Evolutionary conservation across 1,140 invertebrate genomes (phyloP).

Genomic region (Agrypnia vestita): DNA sequence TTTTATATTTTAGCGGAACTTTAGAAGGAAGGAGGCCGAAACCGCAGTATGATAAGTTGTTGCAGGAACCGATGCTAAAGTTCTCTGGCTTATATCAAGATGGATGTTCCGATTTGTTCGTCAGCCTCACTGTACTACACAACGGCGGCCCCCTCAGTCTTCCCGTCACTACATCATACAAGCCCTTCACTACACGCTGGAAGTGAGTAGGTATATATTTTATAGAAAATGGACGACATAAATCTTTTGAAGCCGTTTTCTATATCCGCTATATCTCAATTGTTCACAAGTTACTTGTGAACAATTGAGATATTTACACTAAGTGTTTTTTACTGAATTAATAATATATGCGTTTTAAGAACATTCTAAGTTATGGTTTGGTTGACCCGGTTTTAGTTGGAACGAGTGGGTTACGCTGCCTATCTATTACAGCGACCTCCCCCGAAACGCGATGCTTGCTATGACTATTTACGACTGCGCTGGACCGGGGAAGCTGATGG

Average conservation of each 20-base stretch:
- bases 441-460: conserved; percentile 90
- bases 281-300: too few relatives aligned
- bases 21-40: conserved; percentile 91
- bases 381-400: conserved; percentile 80
- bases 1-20: conserved; percentile 83
- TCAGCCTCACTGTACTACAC: conserved; percentile 90
- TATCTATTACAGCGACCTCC: conserved; percentile 93
- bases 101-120: conserved; percentile 89
- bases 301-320: too few relatives aligned
- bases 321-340: too few relatives aligned
- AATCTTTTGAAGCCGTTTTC: too few relatives aligned
- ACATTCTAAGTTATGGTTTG: too few relatives aligned
- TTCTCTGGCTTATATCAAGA: conserved; percentile 91
- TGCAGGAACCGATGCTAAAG: conserved; percentile 91
- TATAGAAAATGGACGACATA: too few relatives aligned
- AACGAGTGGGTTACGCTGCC: conserved; percentile 98
- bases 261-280: too few relatives aligned
- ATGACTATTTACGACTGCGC: conserved; percentile 95
- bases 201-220: too few relatives aligned
- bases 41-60: conserved; percentile 90
- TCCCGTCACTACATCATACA: conserved; percentile 94
- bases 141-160: conserved; percentile 88
- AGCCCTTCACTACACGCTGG: conserved; percentile 93
- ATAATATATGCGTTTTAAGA: too few relatives aligned
- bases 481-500: conserved; percentile 85